A percentile compares a stretch with the other conserved stretches of the same genome.
Conservation (phyloP, 2,113 vertebrate species). For the Microtus oregoni region DNA sequence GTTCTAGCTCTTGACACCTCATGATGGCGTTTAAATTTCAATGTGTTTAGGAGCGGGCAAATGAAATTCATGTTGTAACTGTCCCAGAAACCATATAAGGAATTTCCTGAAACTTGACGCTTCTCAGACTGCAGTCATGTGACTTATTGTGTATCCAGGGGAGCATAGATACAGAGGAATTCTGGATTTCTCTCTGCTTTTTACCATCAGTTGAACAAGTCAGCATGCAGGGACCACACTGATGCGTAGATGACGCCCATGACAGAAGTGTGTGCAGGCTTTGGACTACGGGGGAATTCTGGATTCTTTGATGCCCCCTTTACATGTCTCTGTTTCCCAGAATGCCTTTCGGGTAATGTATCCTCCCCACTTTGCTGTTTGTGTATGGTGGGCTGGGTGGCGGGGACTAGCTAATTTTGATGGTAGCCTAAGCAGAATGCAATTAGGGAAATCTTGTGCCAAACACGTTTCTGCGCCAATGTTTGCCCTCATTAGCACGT, state of each 20-base stretch:
- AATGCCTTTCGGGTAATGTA: neutral
- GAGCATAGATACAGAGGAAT: no score
- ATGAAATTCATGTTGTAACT: neutral
- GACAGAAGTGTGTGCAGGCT: no score
- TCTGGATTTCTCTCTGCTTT: neutral
- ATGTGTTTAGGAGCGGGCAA: neutral
- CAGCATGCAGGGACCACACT: neutral
- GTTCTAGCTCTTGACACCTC: neutral
- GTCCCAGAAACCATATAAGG: neutral
- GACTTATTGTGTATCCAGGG: neutral
- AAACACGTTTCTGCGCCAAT: neutral
- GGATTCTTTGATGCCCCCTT: neutral
- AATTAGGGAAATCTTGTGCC: constrained; percentile 43
- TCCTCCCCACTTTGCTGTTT: neutral
- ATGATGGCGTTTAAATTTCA: neutral
- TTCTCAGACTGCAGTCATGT: neutral
- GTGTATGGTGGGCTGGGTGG: neutral
- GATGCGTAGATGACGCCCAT: no score
- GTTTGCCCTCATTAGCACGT: constrained; percentile 9
- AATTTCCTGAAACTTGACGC: neutral
- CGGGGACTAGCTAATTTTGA: constrained; percentile 44
- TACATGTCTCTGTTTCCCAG: neutral
- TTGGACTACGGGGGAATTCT: neutral
- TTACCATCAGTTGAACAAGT: neutral
- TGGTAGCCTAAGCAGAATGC: constrained; percentile 48